Conservation (phyloP, 2,888 invertebrate species). For the Imbricaverruca yamaguchii region DNA sequence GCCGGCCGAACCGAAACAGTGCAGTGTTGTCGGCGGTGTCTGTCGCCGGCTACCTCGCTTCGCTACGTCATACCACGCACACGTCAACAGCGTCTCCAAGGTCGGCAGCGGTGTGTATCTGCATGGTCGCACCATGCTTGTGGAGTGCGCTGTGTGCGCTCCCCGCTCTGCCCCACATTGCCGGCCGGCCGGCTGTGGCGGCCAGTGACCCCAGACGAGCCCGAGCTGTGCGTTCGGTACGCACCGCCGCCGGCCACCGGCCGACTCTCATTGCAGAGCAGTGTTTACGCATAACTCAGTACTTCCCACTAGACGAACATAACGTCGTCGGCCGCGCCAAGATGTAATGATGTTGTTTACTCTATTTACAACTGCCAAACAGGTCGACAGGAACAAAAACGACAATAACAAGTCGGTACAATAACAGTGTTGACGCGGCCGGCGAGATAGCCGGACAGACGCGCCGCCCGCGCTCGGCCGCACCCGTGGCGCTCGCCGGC, state of each 20-base stretch:
- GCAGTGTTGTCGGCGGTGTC: no score
- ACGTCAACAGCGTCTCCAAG: no score
- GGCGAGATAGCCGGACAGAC: no score
- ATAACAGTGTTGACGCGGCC: neutral
- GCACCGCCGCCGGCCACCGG: neutral
- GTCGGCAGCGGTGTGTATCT: no score
- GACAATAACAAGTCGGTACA: conserved; percentile 18
- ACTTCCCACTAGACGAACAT: conserved; percentile 1
- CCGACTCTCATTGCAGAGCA: neutral
- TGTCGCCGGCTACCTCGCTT: no score
- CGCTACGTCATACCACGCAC: no score
- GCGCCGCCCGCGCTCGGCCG: no score
- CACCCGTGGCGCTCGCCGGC: no score
- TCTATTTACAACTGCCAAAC: conserved; percentile 20
- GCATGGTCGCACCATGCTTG: no score
- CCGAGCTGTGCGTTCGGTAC: neutral
- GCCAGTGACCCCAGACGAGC: neutral
- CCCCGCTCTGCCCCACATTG: no score
- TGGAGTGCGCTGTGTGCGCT: no score
- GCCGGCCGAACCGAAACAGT: neutral
- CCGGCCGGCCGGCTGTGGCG: neutral
- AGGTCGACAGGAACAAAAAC: conserved; percentile 19
- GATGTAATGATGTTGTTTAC: conserved; percentile 21
- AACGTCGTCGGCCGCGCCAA: neutral
- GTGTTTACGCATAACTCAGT: conserved; percentile 21